These are phyloP conservation scores for Epistrophella euchroma DNA, from an alignment of 2,888 invertebrate species.

Conservation along the genomic window DNA sequence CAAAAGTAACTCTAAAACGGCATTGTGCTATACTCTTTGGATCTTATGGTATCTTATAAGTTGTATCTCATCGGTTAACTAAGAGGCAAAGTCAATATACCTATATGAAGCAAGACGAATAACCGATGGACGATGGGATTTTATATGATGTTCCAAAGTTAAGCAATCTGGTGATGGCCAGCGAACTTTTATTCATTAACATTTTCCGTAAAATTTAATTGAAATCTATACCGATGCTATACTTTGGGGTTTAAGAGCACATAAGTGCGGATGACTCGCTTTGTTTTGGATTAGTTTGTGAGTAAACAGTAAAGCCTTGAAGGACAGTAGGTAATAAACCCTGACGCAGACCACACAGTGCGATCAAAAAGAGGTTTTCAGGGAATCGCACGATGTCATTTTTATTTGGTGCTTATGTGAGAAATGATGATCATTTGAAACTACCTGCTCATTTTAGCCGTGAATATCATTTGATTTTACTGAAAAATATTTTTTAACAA, in stretches of 20 bases:
- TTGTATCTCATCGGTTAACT: slow-evolving; percentile 65
- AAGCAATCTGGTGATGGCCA: slow-evolving; percentile 54
- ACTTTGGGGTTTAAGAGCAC: not conserved
- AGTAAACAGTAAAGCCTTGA: not conserved
- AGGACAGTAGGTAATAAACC: not conserved
- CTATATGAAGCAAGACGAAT: slow-evolving; percentile 14
- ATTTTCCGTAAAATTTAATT: slow-evolving; percentile 60
- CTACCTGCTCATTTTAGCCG: too few relatives aligned
- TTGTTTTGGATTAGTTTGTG: slow-evolving; percentile 1
- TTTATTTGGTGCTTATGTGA: not conserved
- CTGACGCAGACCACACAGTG: slow-evolving; percentile 42
- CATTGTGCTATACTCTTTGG: slow-evolving; percentile 52
- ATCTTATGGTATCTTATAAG: slow-evolving; percentile 62
- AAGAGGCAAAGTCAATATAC: not conserved
- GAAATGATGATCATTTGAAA: too few relatives aligned
- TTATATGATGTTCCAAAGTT: slow-evolving; percentile 32
- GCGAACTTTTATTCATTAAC: slow-evolving; percentile 68
- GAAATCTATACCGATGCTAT: slow-evolving; percentile 15
- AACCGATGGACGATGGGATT: slow-evolving; percentile 32
- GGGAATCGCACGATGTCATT: not conserved
- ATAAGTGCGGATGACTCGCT: not conserved
- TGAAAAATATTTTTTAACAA: too few relatives aligned
- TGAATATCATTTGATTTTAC: too few relatives aligned
- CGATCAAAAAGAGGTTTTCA: not conserved
- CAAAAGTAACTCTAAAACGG: slow-evolving; percentile 53